A percentile compares a stretch with the other conserved stretches of the same genome.
phyloP scores from a whole-genome alignment of 2,888 invertebrate species.

The Drosophila neonasuta region DNA sequence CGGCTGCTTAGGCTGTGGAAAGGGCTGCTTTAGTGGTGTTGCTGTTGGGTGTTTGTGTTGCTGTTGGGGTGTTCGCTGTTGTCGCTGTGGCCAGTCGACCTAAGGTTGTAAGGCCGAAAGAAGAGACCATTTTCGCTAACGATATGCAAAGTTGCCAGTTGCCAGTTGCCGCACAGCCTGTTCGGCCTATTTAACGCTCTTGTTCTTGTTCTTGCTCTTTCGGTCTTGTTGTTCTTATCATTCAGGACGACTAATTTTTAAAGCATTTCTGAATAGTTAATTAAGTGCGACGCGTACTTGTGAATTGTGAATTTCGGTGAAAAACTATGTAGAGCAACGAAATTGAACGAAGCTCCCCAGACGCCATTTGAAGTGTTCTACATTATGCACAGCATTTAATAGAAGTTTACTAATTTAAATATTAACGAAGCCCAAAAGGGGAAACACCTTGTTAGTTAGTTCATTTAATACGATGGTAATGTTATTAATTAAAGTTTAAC shows the following conservation, averaged over 20 bases:
- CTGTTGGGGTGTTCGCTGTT: background rate
- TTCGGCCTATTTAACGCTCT: background rate
- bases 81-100: background rate
- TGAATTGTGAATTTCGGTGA: conserved; percentile 1
- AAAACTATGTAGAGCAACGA: conserved; percentile 2
- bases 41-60: background rate
- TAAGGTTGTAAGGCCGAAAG: conserved; percentile 2
- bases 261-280: conserved; percentile 73
- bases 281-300: conserved; percentile 60
- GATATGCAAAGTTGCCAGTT: conserved; percentile 33
- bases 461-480: background rate
- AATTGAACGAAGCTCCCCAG: background rate
- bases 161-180: background rate
- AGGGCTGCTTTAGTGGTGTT: background rate
- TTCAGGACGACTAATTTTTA: conserved; percentile 71
- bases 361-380: conserved; percentile 46
- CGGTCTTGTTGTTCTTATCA: conserved; percentile 40
- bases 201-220: background rate
- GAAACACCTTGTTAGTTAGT: too few relatives aligned
- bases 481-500: background rate
- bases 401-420: background rate
- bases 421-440: background rate
- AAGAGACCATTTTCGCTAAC: conserved; percentile 11
- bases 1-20: conserved; percentile 33
- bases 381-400: conserved; percentile 45